A percentile compares a stretch with the other conserved stretches of the same genome.
Conservation (phyloP, 2,797 vertebrate genomes). For the Mormyrops attenuatus region DNA sequence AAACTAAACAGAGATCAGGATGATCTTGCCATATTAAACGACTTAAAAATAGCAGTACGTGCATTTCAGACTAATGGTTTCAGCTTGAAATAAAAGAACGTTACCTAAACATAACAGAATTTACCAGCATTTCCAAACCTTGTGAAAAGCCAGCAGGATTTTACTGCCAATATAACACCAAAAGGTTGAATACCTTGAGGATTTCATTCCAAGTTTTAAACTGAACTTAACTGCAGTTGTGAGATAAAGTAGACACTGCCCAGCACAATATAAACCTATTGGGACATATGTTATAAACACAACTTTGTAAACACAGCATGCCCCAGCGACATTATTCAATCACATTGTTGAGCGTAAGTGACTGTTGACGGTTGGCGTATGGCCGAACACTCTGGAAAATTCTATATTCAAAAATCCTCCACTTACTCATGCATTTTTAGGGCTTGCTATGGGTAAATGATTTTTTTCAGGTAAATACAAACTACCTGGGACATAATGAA, state of each 20-base stretch:
- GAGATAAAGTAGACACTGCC: not conserved
- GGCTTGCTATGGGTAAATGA: constrained; percentile 75
- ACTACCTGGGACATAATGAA: constrained; percentile 63
- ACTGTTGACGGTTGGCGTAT: constrained; percentile 64
- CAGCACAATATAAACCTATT: constrained; percentile 19
- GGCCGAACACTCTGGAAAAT: constrained; percentile 51
- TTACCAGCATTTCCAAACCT: constrained; percentile 21
- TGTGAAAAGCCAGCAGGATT: constrained; percentile 23
- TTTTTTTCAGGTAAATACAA: constrained; percentile 65
- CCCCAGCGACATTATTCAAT: constrained; percentile 20
- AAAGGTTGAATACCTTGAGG: constrained; percentile 6
- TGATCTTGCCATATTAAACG: constrained; percentile 45
- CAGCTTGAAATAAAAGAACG: constrained; percentile 8
- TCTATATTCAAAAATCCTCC: constrained; percentile 64
- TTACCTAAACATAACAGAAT: constrained; percentile 31
- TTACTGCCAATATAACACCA: constrained; percentile 32
- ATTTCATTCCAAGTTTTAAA: constrained; percentile 16
- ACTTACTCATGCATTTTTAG: constrained; percentile 66
- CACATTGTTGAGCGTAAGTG: constrained; percentile 46
- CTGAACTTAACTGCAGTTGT: constrained; percentile 13
- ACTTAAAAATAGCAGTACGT: constrained; percentile 38
- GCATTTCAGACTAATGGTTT: constrained; percentile 31
- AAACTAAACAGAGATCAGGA: constrained; percentile 48
- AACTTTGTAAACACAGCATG: constrained; percentile 24
- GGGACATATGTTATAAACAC: constrained; percentile 18